Evolutionary conservation across 1,140 invertebrate genomes (phyloP).

Genomic region (Lepidurus arcticus): DNA sequence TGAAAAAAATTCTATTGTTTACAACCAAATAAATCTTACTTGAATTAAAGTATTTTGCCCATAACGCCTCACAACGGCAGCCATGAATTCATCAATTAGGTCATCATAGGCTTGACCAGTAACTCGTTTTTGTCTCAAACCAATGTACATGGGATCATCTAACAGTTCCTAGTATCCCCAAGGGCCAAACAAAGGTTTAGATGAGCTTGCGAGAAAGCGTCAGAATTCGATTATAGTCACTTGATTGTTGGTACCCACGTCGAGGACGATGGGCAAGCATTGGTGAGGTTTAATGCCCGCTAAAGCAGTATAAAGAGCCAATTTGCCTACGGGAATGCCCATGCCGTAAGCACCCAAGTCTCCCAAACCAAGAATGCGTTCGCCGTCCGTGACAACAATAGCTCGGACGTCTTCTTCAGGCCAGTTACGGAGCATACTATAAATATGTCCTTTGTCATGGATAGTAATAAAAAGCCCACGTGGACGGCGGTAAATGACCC

Average conservation of each 20-base stretch:
- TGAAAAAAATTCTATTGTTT: background rate
- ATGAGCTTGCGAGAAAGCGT: constrained; percentile 21
- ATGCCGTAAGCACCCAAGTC: constrained; percentile 92
- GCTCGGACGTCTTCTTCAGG: constrained; percentile 87
- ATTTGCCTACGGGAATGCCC: constrained; percentile 92
- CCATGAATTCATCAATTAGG: constrained; percentile 97
- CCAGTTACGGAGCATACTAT: constrained; percentile 83
- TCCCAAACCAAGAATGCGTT: constrained; percentile 86
- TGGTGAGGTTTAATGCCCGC: constrained; percentile 90
- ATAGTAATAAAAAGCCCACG: constrained; percentile 94
- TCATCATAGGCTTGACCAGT: constrained; percentile 86
- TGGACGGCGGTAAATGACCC: constrained; percentile 86
- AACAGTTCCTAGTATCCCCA: constrained; percentile 59
- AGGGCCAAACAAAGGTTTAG: background rate
- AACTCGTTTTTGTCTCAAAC: constrained; percentile 76
- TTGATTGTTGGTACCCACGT: constrained; percentile 89
- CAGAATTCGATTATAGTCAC: constrained; percentile 41
- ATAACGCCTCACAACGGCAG: constrained; percentile 84
- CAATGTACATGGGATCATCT: constrained; percentile 93
- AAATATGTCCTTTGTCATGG: constrained; percentile 90
- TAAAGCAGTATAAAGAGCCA: constrained; percentile 85
- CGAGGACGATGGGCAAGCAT: constrained; percentile 84
- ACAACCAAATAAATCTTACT: constrained; percentile 43
- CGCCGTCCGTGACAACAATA: constrained; percentile 92
- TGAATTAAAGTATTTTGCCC: constrained; percentile 82